A percentile compares a stretch with the other conserved stretches of the same genome.
phyloP scores from a whole-genome alignment of 2,113 vertebrate genomes.

The Ranitomeya variabilis region DNA sequence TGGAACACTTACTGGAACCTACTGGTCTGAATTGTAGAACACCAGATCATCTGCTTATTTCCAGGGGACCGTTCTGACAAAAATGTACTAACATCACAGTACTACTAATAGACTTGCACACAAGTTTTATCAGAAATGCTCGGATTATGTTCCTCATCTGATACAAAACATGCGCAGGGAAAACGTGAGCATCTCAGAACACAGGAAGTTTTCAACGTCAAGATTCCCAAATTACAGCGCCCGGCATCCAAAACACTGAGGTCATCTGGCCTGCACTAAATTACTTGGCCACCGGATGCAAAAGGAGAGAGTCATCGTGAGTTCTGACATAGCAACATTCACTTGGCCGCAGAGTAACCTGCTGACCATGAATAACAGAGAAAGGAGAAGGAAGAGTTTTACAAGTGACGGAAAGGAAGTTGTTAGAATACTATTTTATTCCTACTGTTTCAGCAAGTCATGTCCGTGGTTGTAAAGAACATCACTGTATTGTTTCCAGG shows the following conservation, averaged over 20 bases:
- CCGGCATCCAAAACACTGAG: neutral
- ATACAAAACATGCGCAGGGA: neutral
- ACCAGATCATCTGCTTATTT: neutral
- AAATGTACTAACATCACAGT: neutral
- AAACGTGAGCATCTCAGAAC: neutral
- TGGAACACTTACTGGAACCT: neutral
- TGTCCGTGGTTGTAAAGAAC: neutral
- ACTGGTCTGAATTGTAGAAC: neutral
- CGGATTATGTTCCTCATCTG: neutral
- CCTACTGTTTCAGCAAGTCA: neutral
- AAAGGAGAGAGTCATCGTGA: neutral
- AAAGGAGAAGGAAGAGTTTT: constrained; percentile 7
- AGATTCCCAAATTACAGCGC: constrained; percentile 26
- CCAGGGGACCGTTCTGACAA: neutral
- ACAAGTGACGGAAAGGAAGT: neutral
- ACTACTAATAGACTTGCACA: neutral
- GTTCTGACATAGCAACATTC: neutral
- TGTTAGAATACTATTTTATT: neutral
- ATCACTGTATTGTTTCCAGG: neutral
- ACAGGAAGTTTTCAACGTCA: constrained; percentile 12
- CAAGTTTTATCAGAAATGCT: neutral
- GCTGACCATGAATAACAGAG: neutral
- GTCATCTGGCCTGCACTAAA: neutral
- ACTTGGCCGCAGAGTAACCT: neutral
- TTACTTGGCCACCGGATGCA: neutral